Evolutionary conservation across 2,888 invertebrate genomes (phyloP), one percentile per base, ranked within the genome.

Genomic region (Pimpla rufipes): DNA sequence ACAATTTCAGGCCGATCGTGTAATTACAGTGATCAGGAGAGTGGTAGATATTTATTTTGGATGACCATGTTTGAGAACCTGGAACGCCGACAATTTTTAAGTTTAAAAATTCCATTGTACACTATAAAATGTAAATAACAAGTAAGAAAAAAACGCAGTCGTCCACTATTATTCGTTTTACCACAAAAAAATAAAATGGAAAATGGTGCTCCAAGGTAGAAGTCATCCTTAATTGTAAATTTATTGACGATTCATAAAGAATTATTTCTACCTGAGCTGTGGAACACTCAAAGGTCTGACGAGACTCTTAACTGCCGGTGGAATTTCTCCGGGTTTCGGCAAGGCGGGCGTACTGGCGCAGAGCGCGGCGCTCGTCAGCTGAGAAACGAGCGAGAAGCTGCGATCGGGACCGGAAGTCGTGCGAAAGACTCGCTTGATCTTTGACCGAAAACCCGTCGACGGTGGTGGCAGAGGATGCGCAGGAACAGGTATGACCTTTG

Each of bases 301-400:
- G 18, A 95, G 93, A 67, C 94, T 95, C 88, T 95, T 95, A 62
- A 95, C 94, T 68, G 94, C 94, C 3, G 95, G 94, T n/a, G 95
- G 94, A 1, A 94, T 93, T 50, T 93, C 92, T 18, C 91, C 89
- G 45, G 94, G 93, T 52, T 94, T 94, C 18, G 95, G 95, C 84
- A 95, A 93, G 37, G 95, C 95, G 2, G 95, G 95, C 74, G 95
- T 94, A 88, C 95, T 95, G 47, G 95, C 95, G 90, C 95, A 95
- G 13, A 95, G 92, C 0, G 95, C 95, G 0, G 95, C 95, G 68
- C 94, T 94, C 23, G 95, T 95, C 71, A 95, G 91, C 88, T 95
- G 95, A 18, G 95, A 94, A 35, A 95, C 94, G 77, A 95, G 88
- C 13, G 94, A 93, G 83, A 94, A 94, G 87, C 93, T 94, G 71